Percentiles rank a stretch among this genome's conserved stretches.
phyloP scores from a whole-genome alignment of 2,888 invertebrate species.

The Eutolmus rufibarbis region DNA sequence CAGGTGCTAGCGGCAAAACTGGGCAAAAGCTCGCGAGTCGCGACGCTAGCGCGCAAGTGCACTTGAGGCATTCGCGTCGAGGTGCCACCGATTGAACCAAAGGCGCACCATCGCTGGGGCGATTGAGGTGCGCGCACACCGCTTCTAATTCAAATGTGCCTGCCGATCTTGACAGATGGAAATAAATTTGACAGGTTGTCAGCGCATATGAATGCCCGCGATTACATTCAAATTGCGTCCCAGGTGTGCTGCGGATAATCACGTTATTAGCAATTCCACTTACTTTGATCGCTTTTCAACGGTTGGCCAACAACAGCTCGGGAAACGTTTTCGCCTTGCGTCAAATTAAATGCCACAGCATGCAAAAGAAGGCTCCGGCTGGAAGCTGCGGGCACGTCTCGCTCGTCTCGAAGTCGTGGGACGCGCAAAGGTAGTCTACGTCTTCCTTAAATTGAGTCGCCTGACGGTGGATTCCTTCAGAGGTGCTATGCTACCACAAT shows the following conservation, averaged over 20 bases:
- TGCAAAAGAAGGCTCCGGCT: background rate
- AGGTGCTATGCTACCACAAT: background rate
- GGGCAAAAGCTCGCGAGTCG: background rate
- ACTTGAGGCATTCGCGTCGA: background rate
- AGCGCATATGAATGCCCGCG: slow-evolving; percentile 30
- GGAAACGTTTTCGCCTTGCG: background rate
- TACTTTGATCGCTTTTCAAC: background rate
- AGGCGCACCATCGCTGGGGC: background rate
- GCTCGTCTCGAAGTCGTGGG: background rate
- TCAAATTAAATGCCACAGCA: slow-evolving; percentile 17
- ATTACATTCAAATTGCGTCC: slow-evolving; percentile 23
- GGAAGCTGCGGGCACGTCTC: background rate
- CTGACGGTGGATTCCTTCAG: background rate
- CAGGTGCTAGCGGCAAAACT: background rate
- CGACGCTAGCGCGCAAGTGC: background rate
- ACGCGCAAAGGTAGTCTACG: background rate
- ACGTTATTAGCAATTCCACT: slow-evolving; percentile 35
- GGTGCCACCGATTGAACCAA: background rate
- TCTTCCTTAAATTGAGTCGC: slow-evolving; percentile 31
- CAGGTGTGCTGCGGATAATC: slow-evolving; percentile 28
- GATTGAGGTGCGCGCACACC: slow-evolving; percentile 1
- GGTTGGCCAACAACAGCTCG: slow-evolving; percentile 7
- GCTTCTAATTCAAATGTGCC: slow-evolving; percentile 36
- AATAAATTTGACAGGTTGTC: slow-evolving; percentile 41
- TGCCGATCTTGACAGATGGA: slow-evolving; percentile 38